These are phyloP conservation scores for Pristionchus arcanus DNA, from an alignment of 2,888 invertebrate genomes.

Conservation along the genomic window DNA sequence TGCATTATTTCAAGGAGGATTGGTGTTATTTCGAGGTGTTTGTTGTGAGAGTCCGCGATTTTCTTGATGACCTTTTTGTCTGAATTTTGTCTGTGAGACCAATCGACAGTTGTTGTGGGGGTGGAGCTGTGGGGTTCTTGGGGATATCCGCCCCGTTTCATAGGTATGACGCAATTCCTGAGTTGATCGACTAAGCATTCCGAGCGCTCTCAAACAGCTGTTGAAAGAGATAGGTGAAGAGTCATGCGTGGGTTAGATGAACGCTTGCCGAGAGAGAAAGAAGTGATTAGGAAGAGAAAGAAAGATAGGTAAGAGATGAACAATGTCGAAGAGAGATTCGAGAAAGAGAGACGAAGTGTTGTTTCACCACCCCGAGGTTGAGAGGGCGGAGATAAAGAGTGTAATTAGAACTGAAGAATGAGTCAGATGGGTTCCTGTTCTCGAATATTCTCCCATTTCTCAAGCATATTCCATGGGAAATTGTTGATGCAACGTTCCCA, in stretches of 20 bases:
- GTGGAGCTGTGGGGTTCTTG: neutral
- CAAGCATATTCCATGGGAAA: neutral
- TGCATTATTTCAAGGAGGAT: neutral
- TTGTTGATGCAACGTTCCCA: neutral
- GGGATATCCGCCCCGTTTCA: neutral
- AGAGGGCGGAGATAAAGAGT: constrained; percentile 22
- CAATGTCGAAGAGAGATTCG: neutral
- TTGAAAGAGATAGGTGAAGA: neutral
- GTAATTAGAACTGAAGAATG: neutral
- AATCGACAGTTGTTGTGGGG: neutral
- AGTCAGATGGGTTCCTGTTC: neutral
- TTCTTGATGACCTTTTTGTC: neutral
- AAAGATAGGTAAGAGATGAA: neutral
- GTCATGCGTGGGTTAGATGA: neutral
- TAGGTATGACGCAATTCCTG: neutral
- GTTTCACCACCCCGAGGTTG: neutral
- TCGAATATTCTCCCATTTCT: neutral
- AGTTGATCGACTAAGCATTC: neutral
- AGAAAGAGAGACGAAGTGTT: neutral
- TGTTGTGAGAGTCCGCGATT: neutral
- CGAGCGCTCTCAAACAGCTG: neutral
- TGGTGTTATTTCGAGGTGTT: neutral
- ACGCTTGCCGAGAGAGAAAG: constrained; percentile 1
- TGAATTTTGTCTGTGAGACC: too few relatives aligned
- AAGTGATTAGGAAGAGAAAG: neutral